Conservation (phyloP, 2,797 vertebrate genomes). For the Micromesistius poutassou region DNA sequence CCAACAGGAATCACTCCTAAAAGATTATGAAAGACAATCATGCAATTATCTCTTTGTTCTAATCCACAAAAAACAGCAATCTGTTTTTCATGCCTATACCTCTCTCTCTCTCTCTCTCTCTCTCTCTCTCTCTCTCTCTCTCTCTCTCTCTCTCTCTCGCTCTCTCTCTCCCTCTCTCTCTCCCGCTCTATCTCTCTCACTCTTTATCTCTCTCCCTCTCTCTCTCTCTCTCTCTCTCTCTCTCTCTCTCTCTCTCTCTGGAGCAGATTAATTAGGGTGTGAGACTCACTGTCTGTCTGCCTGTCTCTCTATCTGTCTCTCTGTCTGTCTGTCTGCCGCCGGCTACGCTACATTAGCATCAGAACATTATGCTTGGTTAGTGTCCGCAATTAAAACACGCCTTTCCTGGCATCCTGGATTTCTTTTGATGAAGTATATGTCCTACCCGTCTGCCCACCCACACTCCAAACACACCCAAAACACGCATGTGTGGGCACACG, state of each 20-base stretch:
- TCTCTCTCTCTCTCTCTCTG: background rate
- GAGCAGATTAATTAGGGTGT: no score
- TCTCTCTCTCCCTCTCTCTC: background rate
- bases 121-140: no score
- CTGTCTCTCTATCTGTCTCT: background rate
- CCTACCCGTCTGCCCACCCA: constrained; percentile 6
- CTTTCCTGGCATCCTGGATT: constrained; percentile 60
- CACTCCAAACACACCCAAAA: constrained; percentile 7
- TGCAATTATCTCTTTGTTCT: background rate
- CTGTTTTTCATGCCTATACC: background rate
- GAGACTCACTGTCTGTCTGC: no score
- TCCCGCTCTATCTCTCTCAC: background rate
- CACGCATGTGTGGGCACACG: background rate
- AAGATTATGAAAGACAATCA: background rate
- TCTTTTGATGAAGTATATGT: constrained; percentile 53
- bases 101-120: no score
- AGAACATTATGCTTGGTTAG: background rate
- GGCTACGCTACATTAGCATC: background rate
- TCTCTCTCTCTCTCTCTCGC: constrained; percentile 1
- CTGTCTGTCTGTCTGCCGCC: background rate
- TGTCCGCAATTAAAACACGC: constrained; percentile 53
- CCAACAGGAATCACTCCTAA: background rate
- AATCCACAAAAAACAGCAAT: background rate
- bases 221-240: no score
- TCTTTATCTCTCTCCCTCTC: background rate